Evolutionary conservation across 2,797 vertebrate species (phyloP).

Genomic region (Meriones psammophilus): DNA sequence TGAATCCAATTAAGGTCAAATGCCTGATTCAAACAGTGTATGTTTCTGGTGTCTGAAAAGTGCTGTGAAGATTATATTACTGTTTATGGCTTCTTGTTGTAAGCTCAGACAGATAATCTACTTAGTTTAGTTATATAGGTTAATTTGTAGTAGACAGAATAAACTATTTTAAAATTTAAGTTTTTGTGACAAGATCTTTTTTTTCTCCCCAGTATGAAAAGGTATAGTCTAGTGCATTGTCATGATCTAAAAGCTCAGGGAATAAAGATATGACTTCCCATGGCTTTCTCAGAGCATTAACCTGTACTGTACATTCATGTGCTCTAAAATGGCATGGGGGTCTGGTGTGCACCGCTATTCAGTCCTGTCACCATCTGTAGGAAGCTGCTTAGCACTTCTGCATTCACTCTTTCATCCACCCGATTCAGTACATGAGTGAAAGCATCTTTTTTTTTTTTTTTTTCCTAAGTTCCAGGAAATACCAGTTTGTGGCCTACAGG

Average conservation of each 20-base stretch:
- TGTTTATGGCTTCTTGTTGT: neutral
- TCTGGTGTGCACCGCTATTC: neutral
- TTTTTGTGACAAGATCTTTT: neutral
- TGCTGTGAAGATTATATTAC: neutral
- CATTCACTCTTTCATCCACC: neutral
- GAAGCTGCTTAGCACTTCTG: neutral
- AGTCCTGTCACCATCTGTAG: neutral
- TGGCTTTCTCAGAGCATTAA: neutral
- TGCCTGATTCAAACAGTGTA: neutral
- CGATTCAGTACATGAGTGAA: neutral
- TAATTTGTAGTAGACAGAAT: neutral
- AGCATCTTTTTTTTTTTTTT: neutral
- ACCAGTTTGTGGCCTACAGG: neutral
- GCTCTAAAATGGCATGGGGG: too few species aligned
- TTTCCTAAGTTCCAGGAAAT: neutral
- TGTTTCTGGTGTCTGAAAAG: neutral
- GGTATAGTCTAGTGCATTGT: neutral
- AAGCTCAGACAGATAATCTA: neutral
- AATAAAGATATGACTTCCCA: neutral
- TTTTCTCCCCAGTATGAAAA: neutral
- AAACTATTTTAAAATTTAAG: neutral
- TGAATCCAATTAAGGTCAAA: neutral
- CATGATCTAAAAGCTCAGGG: neutral
- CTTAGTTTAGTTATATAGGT: neutral
- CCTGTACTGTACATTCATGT: neutral